Conservation (phyloP, 2,888 invertebrate species). For the Azorinus chamasolen region DNA sequence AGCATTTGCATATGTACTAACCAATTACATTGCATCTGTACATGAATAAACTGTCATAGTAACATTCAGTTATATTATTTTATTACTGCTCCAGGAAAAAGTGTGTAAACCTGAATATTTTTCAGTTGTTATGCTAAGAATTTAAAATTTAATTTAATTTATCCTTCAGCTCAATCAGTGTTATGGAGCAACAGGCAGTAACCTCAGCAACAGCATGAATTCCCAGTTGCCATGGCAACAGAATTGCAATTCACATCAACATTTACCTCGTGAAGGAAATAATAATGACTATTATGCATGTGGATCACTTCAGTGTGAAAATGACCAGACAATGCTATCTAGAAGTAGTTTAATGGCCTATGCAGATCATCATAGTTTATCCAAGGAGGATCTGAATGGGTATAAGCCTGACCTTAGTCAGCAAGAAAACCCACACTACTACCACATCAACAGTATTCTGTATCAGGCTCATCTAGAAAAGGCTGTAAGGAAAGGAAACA, state of each 20-base stretch:
- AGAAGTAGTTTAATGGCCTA: constrained; percentile 49
- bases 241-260: neutral
- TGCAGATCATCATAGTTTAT: constrained; percentile 47
- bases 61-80: too few relatives aligned
- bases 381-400: constrained; percentile 49
- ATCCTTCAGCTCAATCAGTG: constrained; percentile 28
- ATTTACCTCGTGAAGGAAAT: constrained; percentile 28
- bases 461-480: constrained; percentile 90
- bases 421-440: constrained; percentile 94
- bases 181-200: constrained; percentile 3
- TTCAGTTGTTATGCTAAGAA: too few relatives aligned
- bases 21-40: too few relatives aligned
- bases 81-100: too few relatives aligned
- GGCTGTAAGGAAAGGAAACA: constrained; percentile 46
- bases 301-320: constrained; percentile 61
- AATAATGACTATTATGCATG: constrained; percentile 53
- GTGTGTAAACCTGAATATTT: too few relatives aligned
- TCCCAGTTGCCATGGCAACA: constrained; percentile 43
- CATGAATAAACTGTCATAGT: too few relatives aligned
- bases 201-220: constrained; percentile 16
- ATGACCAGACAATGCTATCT: constrained; percentile 13
- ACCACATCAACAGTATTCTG: constrained; percentile 93
- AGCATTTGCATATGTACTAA: too few relatives aligned
- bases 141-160: too few relatives aligned
- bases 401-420: constrained; percentile 91